A percentile compares a stretch with the other conserved stretches of the same genome.
Conservation (phyloP, 92 coral and sea anemone species). For the Epizoanthus fatuus region DNA sequence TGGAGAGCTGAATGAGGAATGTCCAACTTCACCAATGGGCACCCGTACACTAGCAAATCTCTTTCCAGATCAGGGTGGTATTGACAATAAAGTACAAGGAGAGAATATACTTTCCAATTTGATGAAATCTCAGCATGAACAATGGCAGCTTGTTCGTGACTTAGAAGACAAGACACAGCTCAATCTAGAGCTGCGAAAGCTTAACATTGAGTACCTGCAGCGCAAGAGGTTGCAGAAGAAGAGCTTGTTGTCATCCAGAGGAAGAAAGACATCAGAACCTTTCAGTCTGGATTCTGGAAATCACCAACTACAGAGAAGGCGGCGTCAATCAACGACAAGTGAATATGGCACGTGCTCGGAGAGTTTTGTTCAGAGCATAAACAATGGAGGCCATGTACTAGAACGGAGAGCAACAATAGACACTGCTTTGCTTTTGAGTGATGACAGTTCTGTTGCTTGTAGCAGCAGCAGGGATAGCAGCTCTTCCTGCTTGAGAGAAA, state of each 20-base stretch:
- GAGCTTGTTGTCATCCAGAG: slow-evolving; percentile 30
- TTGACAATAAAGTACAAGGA: slow-evolving; percentile 8
- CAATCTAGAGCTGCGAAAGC: slow-evolving; percentile 73
- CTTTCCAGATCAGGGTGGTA: neutral
- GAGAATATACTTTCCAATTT: slow-evolving; percentile 47
- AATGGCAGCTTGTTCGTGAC: slow-evolving; percentile 72
- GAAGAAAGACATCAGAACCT: slow-evolving; percentile 64
- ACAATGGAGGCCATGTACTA: slow-evolving; percentile 44
- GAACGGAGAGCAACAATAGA: slow-evolving; percentile 34
- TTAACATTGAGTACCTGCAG: slow-evolving; percentile 71
- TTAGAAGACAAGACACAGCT: slow-evolving; percentile 62
- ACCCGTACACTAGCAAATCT: neutral
- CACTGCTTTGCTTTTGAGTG: slow-evolving; percentile 29
- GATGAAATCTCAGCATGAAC: slow-evolving; percentile 67
- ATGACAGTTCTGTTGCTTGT: slow-evolving; percentile 23
- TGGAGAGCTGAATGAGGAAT: neutral
- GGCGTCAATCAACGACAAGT: slow-evolving; percentile 72
- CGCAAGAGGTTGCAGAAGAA: slow-evolving; percentile 47
- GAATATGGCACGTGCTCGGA: slow-evolving; percentile 86
- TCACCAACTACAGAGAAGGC: slow-evolving; percentile 18
- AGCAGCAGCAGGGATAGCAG: slow-evolving; percentile 41
- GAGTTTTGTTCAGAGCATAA: slow-evolving; percentile 58
- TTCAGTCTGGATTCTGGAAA: slow-evolving; percentile 77
- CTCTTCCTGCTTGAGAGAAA: slow-evolving; percentile 43
- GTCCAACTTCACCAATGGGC: neutral